phyloP scores from a whole-genome alignment of 1,140 invertebrate genomes.

The Drosophila pectinifera region DNA sequence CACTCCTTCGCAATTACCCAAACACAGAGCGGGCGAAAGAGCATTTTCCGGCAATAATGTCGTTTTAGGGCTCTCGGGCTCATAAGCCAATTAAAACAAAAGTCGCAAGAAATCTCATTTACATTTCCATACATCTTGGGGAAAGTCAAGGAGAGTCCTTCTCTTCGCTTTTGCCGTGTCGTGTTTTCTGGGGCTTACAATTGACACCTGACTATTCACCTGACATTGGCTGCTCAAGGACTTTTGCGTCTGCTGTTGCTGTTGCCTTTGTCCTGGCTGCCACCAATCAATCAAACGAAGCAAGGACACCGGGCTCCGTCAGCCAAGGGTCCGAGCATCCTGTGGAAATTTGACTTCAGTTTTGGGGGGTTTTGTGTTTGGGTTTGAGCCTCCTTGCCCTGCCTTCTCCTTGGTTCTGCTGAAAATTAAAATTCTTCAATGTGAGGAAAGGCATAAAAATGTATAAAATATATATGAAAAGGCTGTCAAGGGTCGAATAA shows the following conservation, averaged over 20 bases:
- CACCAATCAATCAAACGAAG: slow-evolving; percentile 45
- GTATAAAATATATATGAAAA: slow-evolving; percentile 57
- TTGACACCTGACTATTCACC: slow-evolving; percentile 57
- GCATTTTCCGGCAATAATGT: slow-evolving; percentile 29
- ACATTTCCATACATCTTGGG: slow-evolving; percentile 32
- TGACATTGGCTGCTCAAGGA: slow-evolving; percentile 33
- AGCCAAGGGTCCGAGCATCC: slow-evolving; percentile 5
- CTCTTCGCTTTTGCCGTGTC: slow-evolving; percentile 12
- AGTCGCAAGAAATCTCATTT: slow-evolving; percentile 40
- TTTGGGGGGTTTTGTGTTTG: not conserved
- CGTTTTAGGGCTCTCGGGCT: slow-evolving; percentile 42
- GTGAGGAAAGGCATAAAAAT: slow-evolving; percentile 49
- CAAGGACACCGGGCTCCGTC: slow-evolving; percentile 26
- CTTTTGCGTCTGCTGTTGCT: slow-evolving; percentile 29
- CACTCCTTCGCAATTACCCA: slow-evolving; percentile 37
- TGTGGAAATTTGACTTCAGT: not conserved
- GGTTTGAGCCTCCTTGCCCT: not conserved
- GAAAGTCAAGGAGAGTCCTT: slow-evolving; percentile 23
- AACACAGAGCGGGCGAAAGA: not conserved
- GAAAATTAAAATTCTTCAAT: slow-evolving; percentile 53
- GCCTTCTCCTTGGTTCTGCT: slow-evolving; percentile 19
- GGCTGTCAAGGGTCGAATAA: slow-evolving; percentile 56
- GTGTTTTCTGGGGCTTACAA: slow-evolving; percentile 27
- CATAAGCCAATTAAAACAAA: slow-evolving; percentile 48
- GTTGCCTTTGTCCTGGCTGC: slow-evolving; percentile 27